phyloP scores from a whole-genome alignment of 2,888 invertebrate genomes.

The Mythimna loreyi region DNA sequence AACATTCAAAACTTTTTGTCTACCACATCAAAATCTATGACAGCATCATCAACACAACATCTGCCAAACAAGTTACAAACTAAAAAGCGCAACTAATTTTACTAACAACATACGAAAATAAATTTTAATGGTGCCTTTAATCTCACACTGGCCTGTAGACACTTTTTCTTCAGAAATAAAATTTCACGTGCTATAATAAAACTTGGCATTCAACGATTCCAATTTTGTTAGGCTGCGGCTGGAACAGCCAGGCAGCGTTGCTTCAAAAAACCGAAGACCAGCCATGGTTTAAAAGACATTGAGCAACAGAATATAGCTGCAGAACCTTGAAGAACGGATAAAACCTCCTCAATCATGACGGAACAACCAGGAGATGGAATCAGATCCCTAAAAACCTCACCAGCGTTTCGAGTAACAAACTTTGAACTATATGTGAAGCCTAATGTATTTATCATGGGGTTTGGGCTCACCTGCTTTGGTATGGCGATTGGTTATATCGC shows the following conservation, averaged over 20 bases:
- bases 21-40: not conserved
- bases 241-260: not conserved
- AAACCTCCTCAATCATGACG: not conserved
- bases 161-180: conserved; percentile 31
- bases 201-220: too few species aligned
- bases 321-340: not conserved
- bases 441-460: conserved; percentile 10
- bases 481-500: conserved; percentile 12
- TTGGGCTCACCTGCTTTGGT: conserved; percentile 14
- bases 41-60: not conserved
- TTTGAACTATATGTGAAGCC: conserved; percentile 37
- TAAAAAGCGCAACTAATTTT: not conserved
- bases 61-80: conserved; percentile 15
- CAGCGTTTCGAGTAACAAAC: conserved; percentile 14
- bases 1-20: not conserved
- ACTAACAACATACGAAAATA: not conserved
- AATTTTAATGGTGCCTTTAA: conserved; percentile 34
- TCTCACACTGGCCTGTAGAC: conserved; percentile 26
- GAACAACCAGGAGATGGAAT: conserved; percentile 34
- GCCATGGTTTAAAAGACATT: not conserved
- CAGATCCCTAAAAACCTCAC: conserved; percentile 24
- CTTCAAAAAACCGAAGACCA: not conserved
- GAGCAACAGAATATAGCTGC: not conserved
- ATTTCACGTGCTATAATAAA: conserved; percentile 28
- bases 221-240: not conserved